Evolutionary conservation across 2,797 vertebrate genomes (phyloP).

Genomic region (Myripristis murdjan): DNA sequence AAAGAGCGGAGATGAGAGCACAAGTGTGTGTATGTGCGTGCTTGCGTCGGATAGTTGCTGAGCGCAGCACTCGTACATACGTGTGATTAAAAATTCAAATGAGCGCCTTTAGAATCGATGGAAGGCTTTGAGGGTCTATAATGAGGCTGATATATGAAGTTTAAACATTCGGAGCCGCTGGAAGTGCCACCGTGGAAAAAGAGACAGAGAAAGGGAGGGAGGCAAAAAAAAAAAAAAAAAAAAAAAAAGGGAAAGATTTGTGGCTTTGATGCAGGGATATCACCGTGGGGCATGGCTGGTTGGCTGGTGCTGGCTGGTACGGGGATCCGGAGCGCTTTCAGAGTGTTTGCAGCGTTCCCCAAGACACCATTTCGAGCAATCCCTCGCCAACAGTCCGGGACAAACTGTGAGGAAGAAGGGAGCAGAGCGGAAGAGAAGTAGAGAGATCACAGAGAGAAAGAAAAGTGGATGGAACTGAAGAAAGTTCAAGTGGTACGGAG

Average conservation of each 20-base stretch:
- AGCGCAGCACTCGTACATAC: conserved; percentile 89
- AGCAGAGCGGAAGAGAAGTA: conserved; percentile 34
- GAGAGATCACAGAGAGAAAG: conserved; percentile 59
- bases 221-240: conserved; percentile 66
- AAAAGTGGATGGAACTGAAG: conserved; percentile 18
- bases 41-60: conserved; percentile 79
- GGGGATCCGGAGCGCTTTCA: conserved; percentile 67
- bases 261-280: conserved; percentile 93
- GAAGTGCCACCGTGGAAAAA: conserved; percentile 90
- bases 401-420: conserved; percentile 68
- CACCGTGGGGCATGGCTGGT: conserved; percentile 87
- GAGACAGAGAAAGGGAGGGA: conserved; percentile 63
- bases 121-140: conserved; percentile 93
- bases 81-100: conserved; percentile 98
- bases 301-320: conserved; percentile 64
- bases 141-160: conserved; percentile 93
- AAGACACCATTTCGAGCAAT: conserved; percentile 78
- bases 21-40: conserved; percentile 36
- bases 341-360: conserved; percentile 64
- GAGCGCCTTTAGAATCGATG: conserved; percentile 95
- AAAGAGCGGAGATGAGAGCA: conserved; percentile 71
- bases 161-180: conserved; percentile 90
- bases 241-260: conserved; percentile 78
- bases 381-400: conserved; percentile 86
- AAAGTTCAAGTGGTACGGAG: not conserved